Base-by-base conservation (phyloP, 2,113 vertebrate genomes). In the Andinoacara biseriatus region DNA sequence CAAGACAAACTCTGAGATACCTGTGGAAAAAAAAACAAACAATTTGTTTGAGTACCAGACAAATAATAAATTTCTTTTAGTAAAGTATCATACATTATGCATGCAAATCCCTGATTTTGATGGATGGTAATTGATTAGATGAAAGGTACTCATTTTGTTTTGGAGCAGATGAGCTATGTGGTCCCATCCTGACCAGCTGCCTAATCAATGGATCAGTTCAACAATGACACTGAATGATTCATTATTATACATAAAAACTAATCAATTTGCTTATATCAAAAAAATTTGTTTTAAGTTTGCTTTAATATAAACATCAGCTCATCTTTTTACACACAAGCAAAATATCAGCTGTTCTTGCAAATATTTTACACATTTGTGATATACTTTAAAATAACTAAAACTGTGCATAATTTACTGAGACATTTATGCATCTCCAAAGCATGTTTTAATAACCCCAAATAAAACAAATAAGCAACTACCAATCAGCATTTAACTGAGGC, bases 1-100 rank as follows among this genome's bases (percentile, higher is more conserved):
- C 33, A 96, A 89, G 88, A 97, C 93, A 96, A 99, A 98, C 18
- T 96, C 89, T 87, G 97, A 96, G 92, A 99, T 96, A 74, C 95
- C 98, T 99, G 63, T 78, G 62, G 58, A 85, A 87, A 74, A 35
- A 67, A 75, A 2, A 46, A 56, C 7, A 2, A 46, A 46, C 15
- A 31, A n/a, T 31, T 62, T 24, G 29, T 14, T 76, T 78, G 80
- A 26, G 57, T 24, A 79, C 38, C 74, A 81, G 11, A 8, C n/a
- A 4, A 22, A 63, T 40, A 63, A 38, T 15, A n/a, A 20, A 40
- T 40, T 63, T 40, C 2, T 54, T 72, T 72, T 72, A 26, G 26
- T 54, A 54, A 72, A 72, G 80, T 43, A 77, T 60, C 7, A 74
- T 59, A 35, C 10, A 87, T 85, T 87, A 86, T 89, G 56, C 54